Evolutionary conservation across 2,888 invertebrate genomes (phyloP), one percentile per base, ranked within the genome.

Genomic region (Diadromus collaris): DNA sequence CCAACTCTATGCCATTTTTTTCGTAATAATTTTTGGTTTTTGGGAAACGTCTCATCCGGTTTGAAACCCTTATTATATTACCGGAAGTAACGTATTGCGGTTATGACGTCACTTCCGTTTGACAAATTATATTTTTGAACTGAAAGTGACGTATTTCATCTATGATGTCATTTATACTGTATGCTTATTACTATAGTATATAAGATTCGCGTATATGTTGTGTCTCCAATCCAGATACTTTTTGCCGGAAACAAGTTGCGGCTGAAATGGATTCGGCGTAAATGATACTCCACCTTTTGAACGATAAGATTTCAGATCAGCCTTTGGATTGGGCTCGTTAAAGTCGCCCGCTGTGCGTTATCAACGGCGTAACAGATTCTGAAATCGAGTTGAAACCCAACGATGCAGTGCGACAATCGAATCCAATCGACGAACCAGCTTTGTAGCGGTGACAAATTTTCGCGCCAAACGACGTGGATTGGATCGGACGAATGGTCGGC

Each of bases 401-500:
- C 38, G 16, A 41, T 41, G 38, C 38, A 16, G 16, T 5, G 16
- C 16, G 16, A 41, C 38, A 16, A 41, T 16, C 38, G 38, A 51
- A 51, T 51, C 21, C 51, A 10, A 24, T 51, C 21, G 51, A 5
- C 1, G 13, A 51, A 1, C 21, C 24, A 41, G 38, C 38, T 13
- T 41, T 41, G 38, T 9, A 6, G 24, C 51, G 51, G 24, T 1
- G 5, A 27, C 6, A 56, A n/a, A n/a, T 16, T 16, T 41, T 5
- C n/a, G 2, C n/a, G 56, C 7, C 2, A 16, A 29, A 16, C 2
- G 16, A 29, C 27, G 7, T 56, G 3, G 13, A n/a, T 16, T 16
- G 29, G 6, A 16, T 16, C 13, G 32, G 32, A 51, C 58, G 70
- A 6, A 38, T 16, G 51, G 27, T 68, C 68, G 21, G 46, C 46